A percentile compares a stretch with the other conserved stretches of the same genome.
These are phyloP conservation scores for Mirza zaza DNA, from an alignment of 2,113 vertebrate species.

Conservation along the genomic window DNA sequence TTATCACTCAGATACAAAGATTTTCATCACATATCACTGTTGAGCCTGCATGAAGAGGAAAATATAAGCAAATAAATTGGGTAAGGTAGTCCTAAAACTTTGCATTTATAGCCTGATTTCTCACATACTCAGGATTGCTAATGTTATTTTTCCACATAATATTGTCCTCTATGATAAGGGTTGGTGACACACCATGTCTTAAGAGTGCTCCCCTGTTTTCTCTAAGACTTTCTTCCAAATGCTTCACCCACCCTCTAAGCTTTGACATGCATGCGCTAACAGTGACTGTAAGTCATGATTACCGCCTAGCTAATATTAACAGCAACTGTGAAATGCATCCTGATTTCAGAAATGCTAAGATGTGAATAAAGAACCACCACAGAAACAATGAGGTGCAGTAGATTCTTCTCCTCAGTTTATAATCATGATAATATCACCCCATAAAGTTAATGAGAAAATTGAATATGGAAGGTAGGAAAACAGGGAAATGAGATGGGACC, in stretches of 20 bases:
- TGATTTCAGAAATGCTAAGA: not conserved
- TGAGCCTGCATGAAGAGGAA: not conserved
- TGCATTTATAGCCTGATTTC: not conserved
- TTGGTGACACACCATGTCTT: not conserved
- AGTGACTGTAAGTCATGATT: not conserved
- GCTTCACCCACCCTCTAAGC: not conserved
- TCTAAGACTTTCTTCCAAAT: not conserved
- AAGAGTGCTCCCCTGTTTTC: not conserved
- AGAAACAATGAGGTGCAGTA: not conserved
- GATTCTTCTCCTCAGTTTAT: not conserved
- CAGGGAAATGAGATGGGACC: not conserved
- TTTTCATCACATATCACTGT: not conserved
- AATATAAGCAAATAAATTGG: not conserved
- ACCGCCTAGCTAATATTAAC: not conserved
- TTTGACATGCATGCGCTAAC: not conserved
- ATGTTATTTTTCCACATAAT: not conserved
- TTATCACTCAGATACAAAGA: not conserved
- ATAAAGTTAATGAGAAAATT: not conserved
- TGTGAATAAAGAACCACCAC: not conserved
- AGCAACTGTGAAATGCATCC: not conserved
- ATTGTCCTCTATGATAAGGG: not conserved
- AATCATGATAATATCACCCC: not conserved
- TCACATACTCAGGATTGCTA: not conserved
- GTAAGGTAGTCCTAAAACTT: constrained; percentile 8
- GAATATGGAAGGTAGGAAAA: not conserved